Percentiles rank a stretch among this genome's conserved stretches.
phyloP scores from a whole-genome alignment of 1,140 invertebrate genomes.

The Gerris buenoi region DNA sequence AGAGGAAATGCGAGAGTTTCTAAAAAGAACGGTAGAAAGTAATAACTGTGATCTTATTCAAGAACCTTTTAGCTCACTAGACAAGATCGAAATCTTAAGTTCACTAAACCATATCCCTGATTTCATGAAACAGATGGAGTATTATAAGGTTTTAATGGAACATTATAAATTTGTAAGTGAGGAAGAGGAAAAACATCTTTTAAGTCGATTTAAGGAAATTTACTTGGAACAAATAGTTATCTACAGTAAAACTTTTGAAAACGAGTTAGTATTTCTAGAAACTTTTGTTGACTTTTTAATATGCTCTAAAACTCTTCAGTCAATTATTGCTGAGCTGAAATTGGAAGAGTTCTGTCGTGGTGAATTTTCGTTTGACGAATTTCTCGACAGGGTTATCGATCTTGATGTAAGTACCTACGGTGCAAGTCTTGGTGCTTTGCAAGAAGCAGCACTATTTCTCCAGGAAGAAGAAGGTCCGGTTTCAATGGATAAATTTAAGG shows the following conservation, averaged over 20 bases:
- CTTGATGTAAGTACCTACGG: not conserved
- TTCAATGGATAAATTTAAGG: no score
- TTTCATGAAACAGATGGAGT: no score
- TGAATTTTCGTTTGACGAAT: not conserved
- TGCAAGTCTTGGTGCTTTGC: not conserved
- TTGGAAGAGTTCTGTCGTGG: not conserved
- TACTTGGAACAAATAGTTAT: not conserved
- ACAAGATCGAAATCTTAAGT: no score
- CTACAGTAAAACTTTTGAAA: not conserved
- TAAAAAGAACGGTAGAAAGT: no score
- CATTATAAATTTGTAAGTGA: no score
- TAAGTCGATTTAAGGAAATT: not conserved
- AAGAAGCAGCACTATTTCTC: not conserved
- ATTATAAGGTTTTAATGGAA: no score
- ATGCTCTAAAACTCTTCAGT: not conserved
- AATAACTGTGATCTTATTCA: no score
- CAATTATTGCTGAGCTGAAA: not conserved
- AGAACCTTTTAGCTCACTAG: no score
- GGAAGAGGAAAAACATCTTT: not conserved
- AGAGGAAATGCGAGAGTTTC: no score
- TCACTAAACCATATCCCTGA: no score
- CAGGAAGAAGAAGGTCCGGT: not conserved
- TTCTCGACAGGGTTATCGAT: not conserved
- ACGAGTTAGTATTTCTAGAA: not conserved
- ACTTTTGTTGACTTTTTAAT: not conserved